Percentiles rank a stretch among this genome's conserved stretches.
Conservation (phyloP, 2,888 invertebrate species). For the Andricus quercusramuli region DNA sequence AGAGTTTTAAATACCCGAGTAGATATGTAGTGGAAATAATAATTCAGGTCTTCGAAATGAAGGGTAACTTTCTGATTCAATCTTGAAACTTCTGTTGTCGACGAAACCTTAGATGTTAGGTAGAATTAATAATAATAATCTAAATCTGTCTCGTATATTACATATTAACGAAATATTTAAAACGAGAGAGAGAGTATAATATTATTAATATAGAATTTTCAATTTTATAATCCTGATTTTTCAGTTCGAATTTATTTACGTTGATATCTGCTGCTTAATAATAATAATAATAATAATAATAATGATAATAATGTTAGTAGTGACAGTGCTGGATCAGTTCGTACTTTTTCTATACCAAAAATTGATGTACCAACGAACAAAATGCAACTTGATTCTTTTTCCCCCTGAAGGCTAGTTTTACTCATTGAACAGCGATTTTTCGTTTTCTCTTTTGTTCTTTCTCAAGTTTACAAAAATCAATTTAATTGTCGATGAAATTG, state of each 20-base stretch:
- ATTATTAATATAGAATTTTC: constrained; percentile 23
- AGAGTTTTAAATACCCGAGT: neutral
- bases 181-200: neutral
- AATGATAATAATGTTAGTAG: neutral
- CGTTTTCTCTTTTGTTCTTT: neutral
- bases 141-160: constrained; percentile 23
- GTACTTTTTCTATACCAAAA: constrained; percentile 35
- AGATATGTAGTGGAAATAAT: neutral
- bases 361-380: constrained; percentile 11
- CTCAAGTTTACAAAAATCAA: neutral
- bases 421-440: neutral
- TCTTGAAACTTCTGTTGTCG: neutral
- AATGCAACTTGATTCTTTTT: neutral
- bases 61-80: constrained; percentile 10
- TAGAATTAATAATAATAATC: constrained; percentile 18
- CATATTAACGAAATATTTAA: constrained; percentile 8
- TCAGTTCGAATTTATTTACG: constrained; percentile 11
- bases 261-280: neutral
- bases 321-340: neutral
- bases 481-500: neutral
- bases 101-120: constrained; percentile 23
- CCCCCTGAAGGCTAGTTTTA: neutral
- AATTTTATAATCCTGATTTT: constrained; percentile 11
- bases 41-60: neutral
- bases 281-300: no score